Evolutionary conservation across 2,888 invertebrate species (phyloP), one percentile per base, ranked within the genome.

Genomic region (Chymomyza procnemis): DNA sequence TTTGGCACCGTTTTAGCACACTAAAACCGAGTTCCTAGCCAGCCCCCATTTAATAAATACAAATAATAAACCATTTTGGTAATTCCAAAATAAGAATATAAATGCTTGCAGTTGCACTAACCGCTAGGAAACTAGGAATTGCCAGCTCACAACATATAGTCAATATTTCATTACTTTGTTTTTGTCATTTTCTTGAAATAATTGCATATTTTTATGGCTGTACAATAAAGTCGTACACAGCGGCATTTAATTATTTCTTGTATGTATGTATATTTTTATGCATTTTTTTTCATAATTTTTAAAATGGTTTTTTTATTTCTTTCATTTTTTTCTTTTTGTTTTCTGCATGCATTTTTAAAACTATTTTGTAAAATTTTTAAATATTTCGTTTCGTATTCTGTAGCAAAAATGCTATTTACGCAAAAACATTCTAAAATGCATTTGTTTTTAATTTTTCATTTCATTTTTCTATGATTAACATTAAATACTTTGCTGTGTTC

Each of bases 331-430:
- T 67, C 62, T 60, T 67, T 46, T 8, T 14, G 65, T 47, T 62
- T 67, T 63, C 58, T 26, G 46, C 22, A 61, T 62, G 55, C 52
- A 19, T 58, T 66, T 66, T 80, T 69, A 75, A 80, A 73, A 80
- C 74, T 80, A 78, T 74, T 80, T 77, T 83, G 78, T 78, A 78
- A 80, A 78, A 78, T 77, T 79, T 56, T 81, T 80, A 75, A 76
- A 75, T 75, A 62, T 75, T 69, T 78, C 69, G 46, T 65, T 68
- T 72, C 79, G 71, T 69, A 62, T 61, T 69, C 63, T 66, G 74
- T 76, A 80, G 80, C 80, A 82, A 83, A 78, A 80, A 83, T 82
- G 80, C 80, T 80, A 71, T 74, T 78, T 78, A 82, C 78, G 78
- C 83, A 78, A 83, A 83, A 80, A 78, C 73, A 80, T 79, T 79